Base-by-base conservation (phyloP, 2,888 invertebrate genomes). In the Balanococcus diminutus region DNA sequence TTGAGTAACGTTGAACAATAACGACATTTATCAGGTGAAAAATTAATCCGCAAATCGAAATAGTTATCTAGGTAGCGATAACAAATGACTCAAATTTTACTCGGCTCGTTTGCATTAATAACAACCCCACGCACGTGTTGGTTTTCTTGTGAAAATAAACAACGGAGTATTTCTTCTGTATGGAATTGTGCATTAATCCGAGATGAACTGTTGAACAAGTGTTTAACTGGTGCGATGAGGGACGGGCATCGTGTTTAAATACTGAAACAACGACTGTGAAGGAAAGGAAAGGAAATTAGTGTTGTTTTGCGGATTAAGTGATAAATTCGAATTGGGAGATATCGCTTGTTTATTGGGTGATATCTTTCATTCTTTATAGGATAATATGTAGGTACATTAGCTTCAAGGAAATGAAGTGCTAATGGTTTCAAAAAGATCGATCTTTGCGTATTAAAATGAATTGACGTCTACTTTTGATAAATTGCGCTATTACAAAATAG, bases 111-210 rank as follows among this genome's bases (percentile, higher is more conserved):
- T 61, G 61, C 61, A 61, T 61, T 61, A 61, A 61, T 61, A 61
- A 61, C 61, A 61, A 61, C 61, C 61, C 61, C 25, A 61, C 61
- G 61, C 61, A 61, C 61, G 61, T 61, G 61, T 61, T 61, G 61
- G 61, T 61, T 61, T 25, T 25, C 61, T 46, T 46, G 61, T 9
- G 61, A 61, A 61, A 61, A 25, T 25, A 61, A 14, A 61, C 61
- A 61, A 61, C 61, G 25, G 22, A 25, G 22, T 25, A 61, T 61
- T 61, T 61, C 61, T 22, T 25, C 11, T 19, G 22, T 6, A n/a
- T 25, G 25, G 22, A 61, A 61, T 8, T 25, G 61, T 46, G 14
- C 46, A 46, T 46, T 46, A 46, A 46, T 46, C 46, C 46, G 46
- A 46, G 61, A 61, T 61, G 61, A 61, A 61, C 61, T 61, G 61